These are phyloP conservation scores for Tridacna gigas DNA, from an alignment of 2,888 invertebrate species.

Conservation along the genomic window DNA sequence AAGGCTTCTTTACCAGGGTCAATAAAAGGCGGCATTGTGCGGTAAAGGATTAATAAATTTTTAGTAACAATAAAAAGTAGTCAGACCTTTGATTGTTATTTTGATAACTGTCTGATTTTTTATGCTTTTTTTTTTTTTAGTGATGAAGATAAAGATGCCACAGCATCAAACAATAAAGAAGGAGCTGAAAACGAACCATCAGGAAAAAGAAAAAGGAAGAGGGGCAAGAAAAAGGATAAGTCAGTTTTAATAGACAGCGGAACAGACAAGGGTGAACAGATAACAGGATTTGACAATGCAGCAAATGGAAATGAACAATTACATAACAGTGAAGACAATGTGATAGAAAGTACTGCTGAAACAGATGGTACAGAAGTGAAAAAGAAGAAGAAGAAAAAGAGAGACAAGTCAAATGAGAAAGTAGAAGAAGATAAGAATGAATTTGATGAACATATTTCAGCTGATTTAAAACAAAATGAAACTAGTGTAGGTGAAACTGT, in stretches of 20 bases:
- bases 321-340: not conserved
- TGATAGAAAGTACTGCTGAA: not conserved
- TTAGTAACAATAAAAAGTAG: not conserved
- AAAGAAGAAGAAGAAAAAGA: constrained; percentile 43
- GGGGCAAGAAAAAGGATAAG: constrained; percentile 36
- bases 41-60: not conserved
- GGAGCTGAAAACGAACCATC: constrained; percentile 10
- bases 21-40: no score
- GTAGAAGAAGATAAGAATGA: constrained; percentile 5
- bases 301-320: not conserved
- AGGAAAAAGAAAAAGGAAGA: constrained; percentile 35
- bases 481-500: not conserved
- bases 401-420: not conserved
- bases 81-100: not conserved
- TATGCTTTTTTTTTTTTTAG: constrained; percentile 24
- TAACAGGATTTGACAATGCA: not conserved
- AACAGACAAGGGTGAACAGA: not conserved
- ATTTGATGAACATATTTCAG: constrained; percentile 2
- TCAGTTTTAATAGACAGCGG: not conserved
- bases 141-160: constrained; percentile 40
- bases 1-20: no score
- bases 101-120: not conserved
- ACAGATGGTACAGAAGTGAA: not conserved
- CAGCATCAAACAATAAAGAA: constrained; percentile 3
- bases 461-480: not conserved